Evolutionary conservation across 2,888 invertebrate species (phyloP).

Genomic region (Tetheella fluctuosa): DNA sequence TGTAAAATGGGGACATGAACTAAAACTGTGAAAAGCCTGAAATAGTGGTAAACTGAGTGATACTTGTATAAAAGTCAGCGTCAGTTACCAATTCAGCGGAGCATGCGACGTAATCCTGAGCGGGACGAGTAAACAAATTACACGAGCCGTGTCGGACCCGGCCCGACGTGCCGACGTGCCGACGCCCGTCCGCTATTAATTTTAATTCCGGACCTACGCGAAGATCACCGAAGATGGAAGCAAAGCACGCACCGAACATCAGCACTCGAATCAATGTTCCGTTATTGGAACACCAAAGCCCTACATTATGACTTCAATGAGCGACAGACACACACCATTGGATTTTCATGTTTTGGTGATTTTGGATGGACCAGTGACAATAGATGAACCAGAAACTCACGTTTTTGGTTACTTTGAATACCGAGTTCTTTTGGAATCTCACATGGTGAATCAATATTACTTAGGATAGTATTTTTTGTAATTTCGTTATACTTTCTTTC

Average conservation of each 20-base stretch:
- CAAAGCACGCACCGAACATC: constrained; percentile 67
- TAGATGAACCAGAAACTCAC: too few species aligned
- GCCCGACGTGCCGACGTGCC: constrained; percentile 63
- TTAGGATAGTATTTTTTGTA: too few species aligned
- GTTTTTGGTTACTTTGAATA: too few species aligned
- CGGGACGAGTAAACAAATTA: constrained; percentile 82
- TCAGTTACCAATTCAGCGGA: constrained; percentile 78
- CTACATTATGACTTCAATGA: background rate
- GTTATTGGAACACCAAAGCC: constrained; percentile 34
- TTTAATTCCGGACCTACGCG: constrained; percentile 78
- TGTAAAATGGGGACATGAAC: background rate
- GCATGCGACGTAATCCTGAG: constrained; percentile 79
- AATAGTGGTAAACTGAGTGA: constrained; percentile 37
- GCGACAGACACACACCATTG: too few species aligned
- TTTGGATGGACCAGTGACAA: background rate
- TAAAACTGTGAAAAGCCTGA: background rate
- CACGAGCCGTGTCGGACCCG: constrained; percentile 62
- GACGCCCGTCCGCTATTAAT: constrained; percentile 77
- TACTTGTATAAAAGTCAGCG: constrained; percentile 62
- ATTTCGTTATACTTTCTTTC: too few species aligned
- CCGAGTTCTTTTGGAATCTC: too few species aligned
- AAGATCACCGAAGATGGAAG: constrained; percentile 75
- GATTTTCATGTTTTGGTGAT: background rate
- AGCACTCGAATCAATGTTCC: constrained; percentile 40
- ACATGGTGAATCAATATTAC: too few species aligned